Percentiles rank a stretch among this genome's conserved stretches.
These are phyloP conservation scores for Bombus waltoni DNA, from an alignment of 1,140 invertebrate species.

Conservation along the genomic window DNA sequence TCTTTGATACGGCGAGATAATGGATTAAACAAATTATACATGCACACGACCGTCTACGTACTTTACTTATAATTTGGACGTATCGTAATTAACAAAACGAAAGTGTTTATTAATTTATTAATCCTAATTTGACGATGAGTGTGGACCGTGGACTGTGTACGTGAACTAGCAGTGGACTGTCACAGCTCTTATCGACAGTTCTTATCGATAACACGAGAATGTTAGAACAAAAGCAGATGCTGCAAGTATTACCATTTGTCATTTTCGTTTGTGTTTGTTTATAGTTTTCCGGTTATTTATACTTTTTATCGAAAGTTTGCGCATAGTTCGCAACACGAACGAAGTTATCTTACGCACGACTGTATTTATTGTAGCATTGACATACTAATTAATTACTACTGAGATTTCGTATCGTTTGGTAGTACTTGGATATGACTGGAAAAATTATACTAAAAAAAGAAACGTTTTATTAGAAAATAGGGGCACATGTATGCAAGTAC, in stretches of 20 bases:
- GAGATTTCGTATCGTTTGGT: not conserved
- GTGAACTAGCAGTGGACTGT: not conserved
- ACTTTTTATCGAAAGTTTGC: not conserved
- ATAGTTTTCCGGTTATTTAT: not conserved
- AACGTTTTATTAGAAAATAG: not conserved
- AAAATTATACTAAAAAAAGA: not conserved
- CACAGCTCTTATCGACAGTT: not conserved
- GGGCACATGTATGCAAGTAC: not conserved
- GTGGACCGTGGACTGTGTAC: no score
- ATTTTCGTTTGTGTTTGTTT: not conserved
- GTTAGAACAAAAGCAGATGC: not conserved
- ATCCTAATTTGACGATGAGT: not conserved
- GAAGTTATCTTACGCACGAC: not conserved
- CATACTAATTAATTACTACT: not conserved
- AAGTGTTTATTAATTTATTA: no score
- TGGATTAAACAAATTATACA: no score
- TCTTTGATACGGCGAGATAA: not conserved
- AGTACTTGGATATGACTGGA: not conserved
- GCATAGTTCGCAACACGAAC: not conserved
- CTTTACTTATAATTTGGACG: no score
- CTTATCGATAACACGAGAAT: not conserved
- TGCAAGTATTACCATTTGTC: not conserved
- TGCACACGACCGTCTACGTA: no score
- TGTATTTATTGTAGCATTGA: not conserved
- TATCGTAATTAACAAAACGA: no score